Evolutionary conservation across 2,113 vertebrate genomes (phyloP).

Genomic region (Oncorhynchus keta): DNA sequence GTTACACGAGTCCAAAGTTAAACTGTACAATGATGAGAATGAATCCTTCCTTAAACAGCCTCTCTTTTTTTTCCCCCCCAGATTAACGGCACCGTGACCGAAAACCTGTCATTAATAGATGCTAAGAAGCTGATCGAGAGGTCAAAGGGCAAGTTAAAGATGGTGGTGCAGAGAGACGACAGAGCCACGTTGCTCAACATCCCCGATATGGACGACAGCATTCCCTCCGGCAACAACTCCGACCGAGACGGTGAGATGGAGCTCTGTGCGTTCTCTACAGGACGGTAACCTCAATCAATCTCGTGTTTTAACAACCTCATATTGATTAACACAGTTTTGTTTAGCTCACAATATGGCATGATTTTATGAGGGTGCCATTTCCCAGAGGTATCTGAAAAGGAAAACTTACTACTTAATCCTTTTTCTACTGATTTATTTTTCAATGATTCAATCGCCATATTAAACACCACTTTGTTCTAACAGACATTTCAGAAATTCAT

Average conservation of each 20-base stretch:
- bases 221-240: slow-evolving; percentile 94
- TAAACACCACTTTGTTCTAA: slow-evolving; percentile 59
- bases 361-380: not conserved
- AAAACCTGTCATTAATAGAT: slow-evolving; percentile 97
- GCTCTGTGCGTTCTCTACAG: not conserved
- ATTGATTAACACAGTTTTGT: not conserved
- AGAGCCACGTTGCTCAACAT: slow-evolving; percentile 91
- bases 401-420: not conserved
- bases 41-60: not conserved
- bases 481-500: slow-evolving; percentile 99
- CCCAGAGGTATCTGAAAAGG: not conserved
- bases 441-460: slow-evolving; percentile 19
- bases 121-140: slow-evolving; percentile 98
- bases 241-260: slow-evolving; percentile 90
- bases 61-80: slow-evolving; percentile 46
- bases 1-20: not conserved
- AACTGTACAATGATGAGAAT: not conserved
- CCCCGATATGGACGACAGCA: slow-evolving; percentile 95
- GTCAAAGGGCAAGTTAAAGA: slow-evolving; percentile 98
- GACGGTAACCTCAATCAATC: not conserved
- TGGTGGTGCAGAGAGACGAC: slow-evolving; percentile 97
- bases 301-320: not conserved
- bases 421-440: not conserved
- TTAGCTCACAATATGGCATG: not conserved
- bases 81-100: slow-evolving; percentile 99